These are phyloP conservation scores for Drosophila austrosaltans DNA, from an alignment of 2,888 invertebrate species.

Conservation along the genomic window DNA sequence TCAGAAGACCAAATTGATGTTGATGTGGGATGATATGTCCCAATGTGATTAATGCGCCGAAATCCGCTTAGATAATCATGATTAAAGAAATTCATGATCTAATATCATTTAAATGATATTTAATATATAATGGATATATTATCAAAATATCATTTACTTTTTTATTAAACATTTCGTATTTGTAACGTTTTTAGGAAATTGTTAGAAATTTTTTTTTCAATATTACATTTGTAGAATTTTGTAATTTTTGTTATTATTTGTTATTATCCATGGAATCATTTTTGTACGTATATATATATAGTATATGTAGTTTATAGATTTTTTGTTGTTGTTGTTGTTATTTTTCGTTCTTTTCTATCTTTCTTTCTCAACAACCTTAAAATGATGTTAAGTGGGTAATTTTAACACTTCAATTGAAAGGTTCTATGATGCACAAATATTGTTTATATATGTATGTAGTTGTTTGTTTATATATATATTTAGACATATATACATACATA, in stretches of 20 bases:
- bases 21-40: constrained; percentile 62
- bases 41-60: constrained; percentile 74
- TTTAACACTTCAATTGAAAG: constrained; percentile 78
- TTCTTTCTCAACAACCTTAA: constrained; percentile 66
- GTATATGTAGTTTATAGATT: not conserved
- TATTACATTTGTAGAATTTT: not conserved
- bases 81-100: constrained; percentile 82
- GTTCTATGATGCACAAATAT: constrained; percentile 52
- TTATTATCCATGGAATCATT: not conserved
- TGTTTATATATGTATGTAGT: constrained; percentile 7
- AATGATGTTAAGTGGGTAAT: constrained; percentile 75
- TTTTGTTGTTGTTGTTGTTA: not conserved
- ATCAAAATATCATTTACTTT: constrained; percentile 25
- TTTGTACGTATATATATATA: not conserved
- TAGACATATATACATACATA: constrained; percentile 13
- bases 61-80: constrained; percentile 81
- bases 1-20: constrained; percentile 63
- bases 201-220: too few species aligned
- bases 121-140: not conserved
- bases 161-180: constrained; percentile 3
- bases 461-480: constrained; percentile 19
- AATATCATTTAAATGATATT: constrained; percentile 36
- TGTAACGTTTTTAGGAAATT: not conserved
- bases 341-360: constrained; percentile 5
- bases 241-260: not conserved